These are phyloP conservation scores for Aviceda leuphotes DNA, from an alignment of 2,797 vertebrate genomes.

Conservation along the genomic window DNA sequence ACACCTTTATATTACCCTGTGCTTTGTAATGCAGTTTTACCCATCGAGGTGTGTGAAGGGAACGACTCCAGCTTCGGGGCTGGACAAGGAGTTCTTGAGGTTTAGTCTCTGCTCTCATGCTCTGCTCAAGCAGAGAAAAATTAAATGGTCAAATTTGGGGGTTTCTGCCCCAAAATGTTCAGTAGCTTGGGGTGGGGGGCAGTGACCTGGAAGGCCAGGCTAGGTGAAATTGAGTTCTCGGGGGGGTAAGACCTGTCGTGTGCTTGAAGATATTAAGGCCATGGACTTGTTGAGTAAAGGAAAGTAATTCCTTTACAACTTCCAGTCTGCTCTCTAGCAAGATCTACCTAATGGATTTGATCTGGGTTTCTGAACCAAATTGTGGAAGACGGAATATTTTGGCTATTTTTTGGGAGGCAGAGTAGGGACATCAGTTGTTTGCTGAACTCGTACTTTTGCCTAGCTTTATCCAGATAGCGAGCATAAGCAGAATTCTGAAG, in stretches of 20 bases:
- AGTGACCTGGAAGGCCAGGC: not conserved
- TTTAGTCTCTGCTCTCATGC: too few relatives aligned
- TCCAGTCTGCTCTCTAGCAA: not conserved
- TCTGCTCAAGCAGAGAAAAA: not conserved
- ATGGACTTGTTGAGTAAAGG: not conserved
- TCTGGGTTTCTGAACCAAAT: not conserved
- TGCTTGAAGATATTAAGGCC: not conserved
- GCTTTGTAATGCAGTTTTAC: rapidly evolving
- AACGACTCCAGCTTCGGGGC: not conserved
- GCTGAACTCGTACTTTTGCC: not conserved
- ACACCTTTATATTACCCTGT: rapidly evolving
- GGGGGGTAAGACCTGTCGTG: rapidly evolving
- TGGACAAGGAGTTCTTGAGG: not conserved
- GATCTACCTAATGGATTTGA: not conserved
- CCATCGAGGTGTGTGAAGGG: not conserved
- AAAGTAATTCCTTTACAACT: too few relatives aligned
- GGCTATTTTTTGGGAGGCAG: too few relatives aligned
- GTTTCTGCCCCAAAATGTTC: not conserved
- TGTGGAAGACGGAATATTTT: not conserved
- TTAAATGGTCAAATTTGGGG: rapidly evolving
- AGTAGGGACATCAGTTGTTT: not conserved
- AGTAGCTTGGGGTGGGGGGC: not conserved
- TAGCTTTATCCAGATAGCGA: rapidly evolving
- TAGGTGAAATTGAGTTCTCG: rapidly evolving
- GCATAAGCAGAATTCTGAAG: not conserved